Evolutionary conservation across 2,113 vertebrate genomes (phyloP), one percentile per base, ranked within the genome.

Genomic region (Salvelinus alpinus): DNA sequence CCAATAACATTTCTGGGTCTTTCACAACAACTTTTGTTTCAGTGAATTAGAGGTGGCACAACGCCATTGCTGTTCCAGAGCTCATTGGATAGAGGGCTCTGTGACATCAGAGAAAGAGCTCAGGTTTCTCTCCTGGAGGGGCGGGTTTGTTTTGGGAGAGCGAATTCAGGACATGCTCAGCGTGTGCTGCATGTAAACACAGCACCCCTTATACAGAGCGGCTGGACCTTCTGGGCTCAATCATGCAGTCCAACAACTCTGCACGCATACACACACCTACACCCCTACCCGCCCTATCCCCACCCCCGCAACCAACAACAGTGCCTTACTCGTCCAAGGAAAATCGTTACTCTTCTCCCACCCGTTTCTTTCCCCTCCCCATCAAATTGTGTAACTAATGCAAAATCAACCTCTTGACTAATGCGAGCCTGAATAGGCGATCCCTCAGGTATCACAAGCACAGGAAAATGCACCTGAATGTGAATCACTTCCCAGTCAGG

Each of bases 101-200:
- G 24, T 80, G 80, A 84, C 83, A 77, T 86, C 80, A 85, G 68
- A 77, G 31, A 76, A 59, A 75, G 70, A 44, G 71, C 79, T 85
- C 74, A 0, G 75, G 80, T 88, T 89, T 87, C 88, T 72, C 60
- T 80, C 80, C 18, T 71, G 73, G 71, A 81, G 29, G 84, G 88
- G 85, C 70, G 80, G 77, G 69, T 83, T 89, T 90, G 89, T 88
- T 90, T 87, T 88, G 83, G 77, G 51, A 76, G 72, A 80, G 70
- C 20, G 27, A 59, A 59, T 59, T 68, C 60, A 73, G 73, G 75
- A 83, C 76, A 74, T 69, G 62, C 71, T 82, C 78, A 77, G 78
- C 69, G 79, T 91, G 87, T 76, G 66, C 79, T 67, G 82, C 86
- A 89, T 89, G 88, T 90, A 91, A 92, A 91, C 91, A 91, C 79